Conservation (phyloP, 2,888 invertebrate genomes). For the Apotomis capreana region DNA sequence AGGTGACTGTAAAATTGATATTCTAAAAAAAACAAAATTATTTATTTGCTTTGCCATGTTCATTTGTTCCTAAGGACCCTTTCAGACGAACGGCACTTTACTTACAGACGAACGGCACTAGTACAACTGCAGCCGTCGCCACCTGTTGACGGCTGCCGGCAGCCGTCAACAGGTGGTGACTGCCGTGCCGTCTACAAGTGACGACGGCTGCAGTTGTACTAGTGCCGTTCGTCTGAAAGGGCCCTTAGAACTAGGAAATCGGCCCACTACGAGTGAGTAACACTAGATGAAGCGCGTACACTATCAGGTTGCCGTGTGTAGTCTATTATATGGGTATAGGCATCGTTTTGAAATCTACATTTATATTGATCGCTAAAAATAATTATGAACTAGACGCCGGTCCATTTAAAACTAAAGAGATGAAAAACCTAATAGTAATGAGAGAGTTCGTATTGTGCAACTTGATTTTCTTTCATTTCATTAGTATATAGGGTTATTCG, state of each 20-base stretch:
- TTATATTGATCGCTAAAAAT: background rate
- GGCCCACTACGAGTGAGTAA: background rate
- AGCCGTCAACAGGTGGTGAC: no score
- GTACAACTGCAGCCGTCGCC: no score
- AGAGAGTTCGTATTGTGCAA: background rate
- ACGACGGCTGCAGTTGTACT: no score
- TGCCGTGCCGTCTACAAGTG: no score
- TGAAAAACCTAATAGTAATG: background rate
- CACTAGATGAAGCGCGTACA: background rate
- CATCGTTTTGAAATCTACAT: background rate
- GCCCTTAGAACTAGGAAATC: background rate
- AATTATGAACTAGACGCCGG: background rate
- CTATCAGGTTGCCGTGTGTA: conserved; percentile 12
- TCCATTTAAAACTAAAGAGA: conserved; percentile 12
- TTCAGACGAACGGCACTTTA: no score
- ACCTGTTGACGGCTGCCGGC: no score
- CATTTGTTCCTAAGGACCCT: background rate
- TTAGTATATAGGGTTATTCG: background rate
- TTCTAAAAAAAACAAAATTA: no score
- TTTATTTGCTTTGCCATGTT: background rate
- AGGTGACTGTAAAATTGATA: no score
- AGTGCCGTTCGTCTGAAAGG: no score
- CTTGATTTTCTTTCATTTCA: background rate
- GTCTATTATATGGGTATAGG: conserved; percentile 8
- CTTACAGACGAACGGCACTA: no score